A percentile compares a stretch with the other conserved stretches of the same genome.
Evolutionary conservation across 2,888 invertebrate species (phyloP).

Genomic region (Diadegma fenestrale): DNA sequence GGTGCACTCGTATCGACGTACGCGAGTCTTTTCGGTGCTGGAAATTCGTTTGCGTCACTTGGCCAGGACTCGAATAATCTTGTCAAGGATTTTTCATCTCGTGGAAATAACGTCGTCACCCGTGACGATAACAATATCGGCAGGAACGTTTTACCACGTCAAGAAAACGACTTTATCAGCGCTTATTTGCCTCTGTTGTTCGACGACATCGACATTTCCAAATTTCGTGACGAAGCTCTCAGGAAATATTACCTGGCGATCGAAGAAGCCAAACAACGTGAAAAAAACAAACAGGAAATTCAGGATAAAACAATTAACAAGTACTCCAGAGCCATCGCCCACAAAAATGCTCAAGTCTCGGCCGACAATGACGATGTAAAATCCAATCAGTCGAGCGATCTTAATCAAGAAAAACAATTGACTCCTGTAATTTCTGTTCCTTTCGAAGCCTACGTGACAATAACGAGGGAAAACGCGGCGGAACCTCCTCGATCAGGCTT

Average conservation of each 20-base stretch:
- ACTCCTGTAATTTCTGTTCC: conserved; percentile 80
- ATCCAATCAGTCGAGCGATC: background rate
- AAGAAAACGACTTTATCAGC: conserved; percentile 7
- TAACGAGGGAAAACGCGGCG: conserved; percentile 74
- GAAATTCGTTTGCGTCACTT: conserved; percentile 10
- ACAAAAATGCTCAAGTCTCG: conserved; percentile 26
- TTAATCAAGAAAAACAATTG: conserved; percentile 27
- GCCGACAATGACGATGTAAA: conserved; percentile 10
- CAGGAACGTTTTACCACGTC: background rate
- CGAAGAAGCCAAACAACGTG: conserved; percentile 25
- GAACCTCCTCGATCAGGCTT: conserved; percentile 42
- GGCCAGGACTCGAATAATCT: conserved; percentile 13
- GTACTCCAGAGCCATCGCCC: conserved; percentile 33
- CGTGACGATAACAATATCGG: too few species aligned
- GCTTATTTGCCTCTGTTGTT: conserved; percentile 58
- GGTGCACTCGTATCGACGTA: conserved; percentile 57
- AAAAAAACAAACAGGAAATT: conserved; percentile 8
- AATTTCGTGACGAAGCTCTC: conserved; percentile 55
- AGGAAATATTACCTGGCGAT: conserved; percentile 46
- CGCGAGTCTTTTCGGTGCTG: conserved; percentile 52
- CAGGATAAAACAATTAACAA: conserved; percentile 17
- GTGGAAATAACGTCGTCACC: background rate
- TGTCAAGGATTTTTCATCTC: background rate
- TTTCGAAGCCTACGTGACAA: conserved; percentile 82
- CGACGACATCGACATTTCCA: conserved; percentile 47